Percentiles rank a stretch among this genome's conserved stretches.
Evolutionary conservation across 2,797 vertebrate genomes (phyloP).

Genomic region (Crotalus adamanteus): DNA sequence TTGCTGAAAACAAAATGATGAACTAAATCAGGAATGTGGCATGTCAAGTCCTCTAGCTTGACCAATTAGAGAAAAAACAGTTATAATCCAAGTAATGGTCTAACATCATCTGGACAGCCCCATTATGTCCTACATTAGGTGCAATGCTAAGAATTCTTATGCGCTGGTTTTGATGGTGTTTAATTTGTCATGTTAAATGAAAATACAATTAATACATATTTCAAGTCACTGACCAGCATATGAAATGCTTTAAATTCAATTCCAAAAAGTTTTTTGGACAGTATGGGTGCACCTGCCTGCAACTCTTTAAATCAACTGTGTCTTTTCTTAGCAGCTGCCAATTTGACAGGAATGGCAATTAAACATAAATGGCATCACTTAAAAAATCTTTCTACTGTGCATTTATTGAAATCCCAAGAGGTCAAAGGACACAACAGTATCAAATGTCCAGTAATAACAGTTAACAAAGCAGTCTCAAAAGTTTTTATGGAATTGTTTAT

Average conservation of each 20-base stretch:
- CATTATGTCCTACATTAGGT: neutral
- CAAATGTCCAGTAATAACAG: slow-evolving; percentile 36
- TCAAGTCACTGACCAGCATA: neutral
- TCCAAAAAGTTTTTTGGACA: neutral
- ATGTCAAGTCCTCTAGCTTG: neutral
- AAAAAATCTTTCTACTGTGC: slow-evolving; percentile 5
- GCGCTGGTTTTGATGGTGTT: neutral
- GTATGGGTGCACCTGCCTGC: neutral
- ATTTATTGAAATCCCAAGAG: slow-evolving; percentile 32
- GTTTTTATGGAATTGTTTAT: neutral
- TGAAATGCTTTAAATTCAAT: neutral
- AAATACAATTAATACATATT: neutral
- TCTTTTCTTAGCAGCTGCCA: slow-evolving; percentile 21
- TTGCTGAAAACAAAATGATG: neutral
- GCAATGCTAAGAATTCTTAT: neutral
- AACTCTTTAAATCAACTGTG: neutral
- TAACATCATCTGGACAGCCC: neutral
- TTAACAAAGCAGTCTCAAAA: slow-evolving; percentile 39
- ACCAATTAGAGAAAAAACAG: neutral
- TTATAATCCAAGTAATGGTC: neutral
- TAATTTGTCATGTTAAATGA: neutral
- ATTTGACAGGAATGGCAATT: neutral
- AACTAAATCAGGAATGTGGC: neutral
- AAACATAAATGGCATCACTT: neutral
- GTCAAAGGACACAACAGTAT: slow-evolving; percentile 46